Base-by-base conservation (phyloP, 2,888 invertebrate genomes). In the Apantesis nais region DNA sequence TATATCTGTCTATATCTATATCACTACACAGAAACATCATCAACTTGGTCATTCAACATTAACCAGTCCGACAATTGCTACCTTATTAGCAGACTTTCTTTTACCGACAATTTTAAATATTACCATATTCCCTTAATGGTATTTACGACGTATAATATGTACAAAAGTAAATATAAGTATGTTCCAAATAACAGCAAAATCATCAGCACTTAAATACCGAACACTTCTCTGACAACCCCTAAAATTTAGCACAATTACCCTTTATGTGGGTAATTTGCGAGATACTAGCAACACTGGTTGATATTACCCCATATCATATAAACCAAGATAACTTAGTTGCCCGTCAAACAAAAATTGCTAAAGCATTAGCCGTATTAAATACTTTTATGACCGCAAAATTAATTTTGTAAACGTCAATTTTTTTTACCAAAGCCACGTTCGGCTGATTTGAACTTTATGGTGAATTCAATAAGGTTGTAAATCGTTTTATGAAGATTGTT, bases 201-300 rank as follows among this genome's bases (percentile, higher is more conserved):
- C 74, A 63, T 78, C 76, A 70, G 72, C 78, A 79, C 76, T 81
- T 81, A 82, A 68, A 69, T 83, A 85, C 78, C 81, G 88, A 90
- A 89, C 88, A 89, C 88, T 90, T 91, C 88, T 88, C 85, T 76
- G 83, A 77, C 80, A 81, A 82, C 83, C 85, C 85, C 90, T 86
- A 83, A 91, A 90, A 91, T 92, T 89, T 89, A 86, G 83, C 78
- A 85, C 89, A 92, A 93, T 94, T 93, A 93, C 91, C 89, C 85
- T 86, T 90, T 89, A 91, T 90, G 87, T 86, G 80, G 88, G 90
- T 91, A 93, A 93, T 93, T 92, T 92, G 91, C 90, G 88, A 89
- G 80, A 90, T 88, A 89, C 89, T 89, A 88, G 87, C 89, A 91
- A 92, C 90, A 93, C 90, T 84, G 88, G 82, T 78, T 79, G 74